A percentile compares a stretch with the other conserved stretches of the same genome.
Conservation (phyloP, 2,888 invertebrate species). For the Catonia carolina region DNA sequence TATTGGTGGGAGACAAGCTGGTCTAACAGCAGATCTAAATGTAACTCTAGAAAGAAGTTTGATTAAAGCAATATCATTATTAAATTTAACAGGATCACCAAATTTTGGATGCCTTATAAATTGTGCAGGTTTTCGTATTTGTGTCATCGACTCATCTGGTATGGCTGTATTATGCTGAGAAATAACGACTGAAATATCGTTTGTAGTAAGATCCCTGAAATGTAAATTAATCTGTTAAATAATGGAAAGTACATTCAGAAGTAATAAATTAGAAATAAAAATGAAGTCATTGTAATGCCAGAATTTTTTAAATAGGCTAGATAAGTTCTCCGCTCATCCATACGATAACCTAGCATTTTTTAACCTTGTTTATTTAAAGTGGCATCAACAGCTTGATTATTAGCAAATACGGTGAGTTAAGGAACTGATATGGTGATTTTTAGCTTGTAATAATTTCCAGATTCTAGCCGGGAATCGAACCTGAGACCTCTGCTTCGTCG, state of each 20-base stretch:
- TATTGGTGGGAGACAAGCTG: slow-evolving; percentile 50
- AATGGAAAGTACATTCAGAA: neutral
- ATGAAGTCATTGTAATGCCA: too few relatives aligned
- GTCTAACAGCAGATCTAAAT: slow-evolving; percentile 46
- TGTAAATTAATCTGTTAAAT: too few relatives aligned
- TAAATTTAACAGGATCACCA: slow-evolving; percentile 33
- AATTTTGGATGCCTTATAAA: slow-evolving; percentile 37
- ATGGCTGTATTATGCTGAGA: slow-evolving; percentile 34
- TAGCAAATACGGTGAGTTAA: too few relatives aligned
- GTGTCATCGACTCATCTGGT: slow-evolving; percentile 28
- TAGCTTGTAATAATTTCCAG: too few relatives aligned
- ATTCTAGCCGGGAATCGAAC: too few relatives aligned
- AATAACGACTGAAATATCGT: slow-evolving; percentile 32
- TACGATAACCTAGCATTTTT: too few relatives aligned
- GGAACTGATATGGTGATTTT: too few relatives aligned
- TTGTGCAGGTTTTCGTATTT: slow-evolving; percentile 25
- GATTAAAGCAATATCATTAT: slow-evolving; percentile 52
- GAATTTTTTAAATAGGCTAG: too few relatives aligned
- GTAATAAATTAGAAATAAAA: neutral
- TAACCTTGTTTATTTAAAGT: too few relatives aligned
- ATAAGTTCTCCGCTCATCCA: too few relatives aligned
- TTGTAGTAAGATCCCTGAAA: neutral
- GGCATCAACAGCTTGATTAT: too few relatives aligned
- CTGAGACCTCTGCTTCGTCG: too few relatives aligned
- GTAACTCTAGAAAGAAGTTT: slow-evolving; percentile 44